phyloP scores from a whole-genome alignment of 2,888 invertebrate genomes.

The Torymus tubicola region DNA sequence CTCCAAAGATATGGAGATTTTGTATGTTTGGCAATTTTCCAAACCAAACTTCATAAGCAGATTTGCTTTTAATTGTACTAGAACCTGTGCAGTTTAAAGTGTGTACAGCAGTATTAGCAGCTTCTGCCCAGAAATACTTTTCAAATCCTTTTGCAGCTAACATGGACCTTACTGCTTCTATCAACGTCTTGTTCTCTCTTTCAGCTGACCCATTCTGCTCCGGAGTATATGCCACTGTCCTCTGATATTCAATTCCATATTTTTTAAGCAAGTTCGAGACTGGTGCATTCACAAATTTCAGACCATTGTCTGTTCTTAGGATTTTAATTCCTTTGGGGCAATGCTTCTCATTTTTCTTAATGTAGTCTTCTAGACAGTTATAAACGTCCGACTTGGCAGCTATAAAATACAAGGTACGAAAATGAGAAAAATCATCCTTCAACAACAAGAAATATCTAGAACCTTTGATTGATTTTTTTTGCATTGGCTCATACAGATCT shows the following conservation, averaged over 20 bases:
- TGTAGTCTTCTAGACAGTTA: constrained; percentile 48
- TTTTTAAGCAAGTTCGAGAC: constrained; percentile 2
- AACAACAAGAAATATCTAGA: constrained; percentile 55
- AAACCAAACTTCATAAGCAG: constrained; percentile 51
- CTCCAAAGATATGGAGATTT: constrained; percentile 60
- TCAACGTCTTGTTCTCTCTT: constrained; percentile 16
- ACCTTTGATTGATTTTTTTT: constrained; percentile 45
- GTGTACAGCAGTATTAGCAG: constrained; percentile 29
- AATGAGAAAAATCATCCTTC: constrained; percentile 54
- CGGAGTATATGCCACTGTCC: constrained; percentile 53
- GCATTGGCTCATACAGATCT: neutral
- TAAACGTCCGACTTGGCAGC: constrained; percentile 46
- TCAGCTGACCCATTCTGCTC: constrained; percentile 63
- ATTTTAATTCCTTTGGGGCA: constrained; percentile 32
- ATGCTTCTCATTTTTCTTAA: constrained; percentile 44
- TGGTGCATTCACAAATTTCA: constrained; percentile 39
- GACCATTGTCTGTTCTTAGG: constrained; percentile 48
- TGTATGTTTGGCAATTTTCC: constrained; percentile 54
- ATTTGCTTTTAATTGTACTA: constrained; percentile 26
- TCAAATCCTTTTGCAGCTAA: neutral
- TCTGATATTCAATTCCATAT: constrained; percentile 46
- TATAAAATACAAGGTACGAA: constrained; percentile 40
- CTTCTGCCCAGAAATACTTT: constrained; percentile 54
- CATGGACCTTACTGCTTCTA: constrained; percentile 47
- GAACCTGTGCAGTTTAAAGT: constrained; percentile 39